Conservation (phyloP, 2,113 vertebrate species). For the Limnothrissa miodon region DNA sequence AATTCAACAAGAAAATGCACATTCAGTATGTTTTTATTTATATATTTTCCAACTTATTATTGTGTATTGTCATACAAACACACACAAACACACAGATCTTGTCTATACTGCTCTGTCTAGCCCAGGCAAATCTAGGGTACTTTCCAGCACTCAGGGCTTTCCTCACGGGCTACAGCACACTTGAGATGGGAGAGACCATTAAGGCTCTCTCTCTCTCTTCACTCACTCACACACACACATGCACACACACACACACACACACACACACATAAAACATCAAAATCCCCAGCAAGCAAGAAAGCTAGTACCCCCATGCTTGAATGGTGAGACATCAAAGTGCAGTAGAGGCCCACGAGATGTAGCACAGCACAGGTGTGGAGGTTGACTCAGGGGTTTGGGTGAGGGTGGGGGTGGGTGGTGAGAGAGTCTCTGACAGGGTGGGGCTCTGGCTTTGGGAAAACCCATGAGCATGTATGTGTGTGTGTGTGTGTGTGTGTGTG, state of each 20-base stretch:
- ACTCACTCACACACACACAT: no score
- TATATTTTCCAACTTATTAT: no score
- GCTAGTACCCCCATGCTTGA: background rate
- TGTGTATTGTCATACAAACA: no score
- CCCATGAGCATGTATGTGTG: constrained; percentile 17
- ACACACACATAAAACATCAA: background rate
- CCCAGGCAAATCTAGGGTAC: background rate
- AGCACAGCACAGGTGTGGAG: background rate
- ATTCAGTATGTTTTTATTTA: no score
- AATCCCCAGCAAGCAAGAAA: background rate
- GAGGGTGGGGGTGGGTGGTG: background rate
- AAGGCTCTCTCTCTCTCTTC: background rate
- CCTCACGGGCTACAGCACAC: background rate
- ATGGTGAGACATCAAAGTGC: constrained; percentile 4
- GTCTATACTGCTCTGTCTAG: background rate
- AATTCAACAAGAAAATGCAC: no score
- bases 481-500: constrained; percentile 31
- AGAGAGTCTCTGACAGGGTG: constrained; percentile 1
- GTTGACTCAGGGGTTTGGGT: background rate
- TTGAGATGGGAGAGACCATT: background rate
- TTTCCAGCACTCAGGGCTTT: background rate
- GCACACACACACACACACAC: background rate
- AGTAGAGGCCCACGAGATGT: background rate
- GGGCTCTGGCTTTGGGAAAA: background rate
- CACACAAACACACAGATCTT: no score